These are phyloP conservation scores for Volucella bombylans DNA, from an alignment of 2,888 invertebrate genomes.

Conservation along the genomic window DNA sequence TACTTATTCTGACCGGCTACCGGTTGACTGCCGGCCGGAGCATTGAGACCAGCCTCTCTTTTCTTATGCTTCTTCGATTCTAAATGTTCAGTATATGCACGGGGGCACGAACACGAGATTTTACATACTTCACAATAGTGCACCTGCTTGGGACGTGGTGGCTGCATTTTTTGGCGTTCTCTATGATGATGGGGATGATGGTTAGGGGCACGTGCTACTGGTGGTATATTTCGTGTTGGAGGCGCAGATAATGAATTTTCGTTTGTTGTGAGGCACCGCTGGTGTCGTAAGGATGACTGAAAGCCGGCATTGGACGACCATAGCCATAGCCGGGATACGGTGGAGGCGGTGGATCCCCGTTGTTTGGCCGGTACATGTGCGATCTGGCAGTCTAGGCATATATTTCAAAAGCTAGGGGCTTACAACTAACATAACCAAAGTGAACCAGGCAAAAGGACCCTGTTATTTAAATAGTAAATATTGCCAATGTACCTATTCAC, in stretches of 20 bases:
- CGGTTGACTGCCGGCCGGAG: constrained; percentile 85
- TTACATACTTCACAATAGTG: constrained; percentile 99
- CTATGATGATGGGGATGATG: constrained; percentile 82
- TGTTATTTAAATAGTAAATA: too few relatives aligned
- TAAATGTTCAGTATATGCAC: constrained; percentile 95
- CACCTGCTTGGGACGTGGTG: constrained; percentile 91
- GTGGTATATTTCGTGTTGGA: constrained; percentile 85
- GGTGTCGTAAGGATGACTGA: constrained; percentile 76
- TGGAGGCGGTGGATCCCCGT: constrained; percentile 69
- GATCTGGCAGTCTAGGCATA: too few relatives aligned
- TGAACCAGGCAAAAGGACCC: too few relatives aligned
- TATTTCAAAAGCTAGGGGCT: too few relatives aligned
- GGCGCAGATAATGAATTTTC: constrained; percentile 82
- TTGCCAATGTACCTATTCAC: too few relatives aligned
- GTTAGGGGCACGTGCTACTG: constrained; percentile 81
- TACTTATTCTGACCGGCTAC: constrained; percentile 84
- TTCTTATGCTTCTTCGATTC: constrained; percentile 99
- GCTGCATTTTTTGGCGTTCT: constrained; percentile 75
- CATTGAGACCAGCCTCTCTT: constrained; percentile 92
- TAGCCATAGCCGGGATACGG: constrained; percentile 86
- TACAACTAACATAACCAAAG: too few relatives aligned
- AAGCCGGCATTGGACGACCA: constrained; percentile 86
- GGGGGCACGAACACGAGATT: constrained; percentile 96
- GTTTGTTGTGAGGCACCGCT: constrained; percentile 72
- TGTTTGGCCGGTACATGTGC: too few relatives aligned